A percentile compares a stretch with the other conserved stretches of the same genome.
These are phyloP conservation scores for Emydocephalus ijimae DNA, from an alignment of 2,113 vertebrate genomes.

Conservation along the genomic window DNA sequence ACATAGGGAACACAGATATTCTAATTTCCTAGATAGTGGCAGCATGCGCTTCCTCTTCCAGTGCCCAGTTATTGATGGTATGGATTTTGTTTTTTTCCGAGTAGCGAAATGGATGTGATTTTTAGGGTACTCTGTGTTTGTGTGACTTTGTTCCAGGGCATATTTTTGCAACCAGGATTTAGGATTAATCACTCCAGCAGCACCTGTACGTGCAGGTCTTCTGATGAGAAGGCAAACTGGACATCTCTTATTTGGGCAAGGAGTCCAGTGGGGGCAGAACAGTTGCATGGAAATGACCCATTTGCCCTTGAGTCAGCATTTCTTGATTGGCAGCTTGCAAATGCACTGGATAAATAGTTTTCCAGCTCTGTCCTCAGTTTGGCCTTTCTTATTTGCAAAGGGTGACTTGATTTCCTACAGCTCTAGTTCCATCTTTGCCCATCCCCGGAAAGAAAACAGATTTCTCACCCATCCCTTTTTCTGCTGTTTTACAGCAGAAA, in stretches of 20 bases:
- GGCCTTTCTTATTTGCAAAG: too few relatives aligned
- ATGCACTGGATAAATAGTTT: too few relatives aligned
- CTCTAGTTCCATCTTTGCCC: neutral
- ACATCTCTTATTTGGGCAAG: neutral
- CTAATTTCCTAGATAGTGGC: neutral
- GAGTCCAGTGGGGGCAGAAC: neutral
- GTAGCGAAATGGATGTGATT: neutral
- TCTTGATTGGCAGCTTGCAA: neutral
- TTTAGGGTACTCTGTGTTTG: neutral
- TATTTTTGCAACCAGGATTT: neutral
- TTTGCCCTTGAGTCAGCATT: neutral
- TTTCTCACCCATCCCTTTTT: neutral
- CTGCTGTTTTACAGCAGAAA: neutral
- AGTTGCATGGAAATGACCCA: neutral
- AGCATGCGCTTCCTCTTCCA: too few relatives aligned
- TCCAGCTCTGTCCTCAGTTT: too few relatives aligned
- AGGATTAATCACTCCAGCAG: neutral
- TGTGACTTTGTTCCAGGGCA: neutral
- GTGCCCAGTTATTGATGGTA: neutral
- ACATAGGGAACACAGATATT: neutral
- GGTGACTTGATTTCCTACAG: neutral
- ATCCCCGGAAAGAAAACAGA: neutral
- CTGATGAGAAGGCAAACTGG: neutral
- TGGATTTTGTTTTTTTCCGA: neutral
- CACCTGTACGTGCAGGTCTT: neutral